Conservation (phyloP, 2,888 invertebrate genomes). For the Pherbina coryleti region DNA sequence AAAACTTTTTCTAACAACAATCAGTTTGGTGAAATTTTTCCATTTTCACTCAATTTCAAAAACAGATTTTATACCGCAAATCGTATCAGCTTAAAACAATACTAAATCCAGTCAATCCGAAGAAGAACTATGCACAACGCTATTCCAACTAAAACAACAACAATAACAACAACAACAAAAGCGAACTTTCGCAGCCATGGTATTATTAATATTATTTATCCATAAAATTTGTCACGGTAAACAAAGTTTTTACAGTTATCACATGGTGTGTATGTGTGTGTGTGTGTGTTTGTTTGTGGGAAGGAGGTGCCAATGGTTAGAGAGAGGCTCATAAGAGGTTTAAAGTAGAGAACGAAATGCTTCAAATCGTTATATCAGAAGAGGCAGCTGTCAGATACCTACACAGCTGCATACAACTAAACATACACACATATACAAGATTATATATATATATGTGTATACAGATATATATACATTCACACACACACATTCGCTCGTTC, state of each 20-base stretch:
- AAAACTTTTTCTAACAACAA: no score
- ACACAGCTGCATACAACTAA: not conserved
- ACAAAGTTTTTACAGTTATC: slow-evolving; percentile 40
- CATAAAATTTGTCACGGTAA: slow-evolving; percentile 34
- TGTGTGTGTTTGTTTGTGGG: no score
- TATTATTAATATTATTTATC: slow-evolving; percentile 26
- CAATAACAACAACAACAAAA: not conserved
- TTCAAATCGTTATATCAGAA: slow-evolving; percentile 4
- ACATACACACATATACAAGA: not conserved
- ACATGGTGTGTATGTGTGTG: no score
- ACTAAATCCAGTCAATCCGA: no score
- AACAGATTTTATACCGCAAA: no score
- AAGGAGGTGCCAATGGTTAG: no score
- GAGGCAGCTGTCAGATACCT: slow-evolving; percentile 11
- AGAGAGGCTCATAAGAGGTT: no score
- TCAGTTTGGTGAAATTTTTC: no score
- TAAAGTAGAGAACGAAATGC: not conserved
- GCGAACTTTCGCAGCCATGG: not conserved
- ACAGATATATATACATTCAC: not conserved
- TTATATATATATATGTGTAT: not conserved
- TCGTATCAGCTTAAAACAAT: no score
- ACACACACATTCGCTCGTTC: slow-evolving; percentile 17
- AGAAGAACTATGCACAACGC: no score
- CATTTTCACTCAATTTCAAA: no score
- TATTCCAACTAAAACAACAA: no score